Evolutionary conservation across 2,113 vertebrate species (phyloP), one percentile per base, ranked within the genome.

Genomic region (Danionella cerebrum): DNA sequence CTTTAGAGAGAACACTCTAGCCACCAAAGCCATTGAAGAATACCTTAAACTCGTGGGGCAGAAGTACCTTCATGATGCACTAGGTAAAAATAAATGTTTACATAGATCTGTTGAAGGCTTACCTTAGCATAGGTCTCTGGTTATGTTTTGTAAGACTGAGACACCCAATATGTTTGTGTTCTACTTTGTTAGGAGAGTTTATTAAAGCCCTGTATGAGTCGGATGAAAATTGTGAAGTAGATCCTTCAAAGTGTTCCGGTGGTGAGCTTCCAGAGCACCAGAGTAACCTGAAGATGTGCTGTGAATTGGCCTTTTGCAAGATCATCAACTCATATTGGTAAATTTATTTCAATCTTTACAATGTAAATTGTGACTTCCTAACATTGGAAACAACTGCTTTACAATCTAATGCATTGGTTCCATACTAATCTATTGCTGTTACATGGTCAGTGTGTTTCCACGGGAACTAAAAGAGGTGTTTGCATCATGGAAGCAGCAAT

Each of bases 261-360:
- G 81, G 75, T 12, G 92, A 97, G 29, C 82, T 98, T 64, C 33
- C 84, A 1, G 96, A 97, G 57, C 91, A 98, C 69, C 96, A 95
- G 85, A 93, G 90, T 60, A 98, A 97, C 89, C 84, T 98, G 80
- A 97, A 97, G 79, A 98, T 97, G 96, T 98, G 95, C 72, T 98
- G 96, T 57, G 96, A 98, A 78, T 88, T 98, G 68, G 94, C 93
- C 9, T 96, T 98, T 87, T 97, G 93, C 91, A 98, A 97, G 84
- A 97, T 98, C 81, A 94, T 98, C 87, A 95, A 96, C 86, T 96
- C 96, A 0, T 96, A 97, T 89, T 98, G 94, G 96, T 98, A 67
- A 16, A 7, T 16, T 16, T 16, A 8, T 31, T 18, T 52, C 9
- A 18, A 2, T 6, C 18, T 4, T 8, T 33, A 33, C 8, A 44